These are phyloP conservation scores for Uria aalge DNA, from an alignment of 2,113 vertebrate species.

Conservation along the genomic window DNA sequence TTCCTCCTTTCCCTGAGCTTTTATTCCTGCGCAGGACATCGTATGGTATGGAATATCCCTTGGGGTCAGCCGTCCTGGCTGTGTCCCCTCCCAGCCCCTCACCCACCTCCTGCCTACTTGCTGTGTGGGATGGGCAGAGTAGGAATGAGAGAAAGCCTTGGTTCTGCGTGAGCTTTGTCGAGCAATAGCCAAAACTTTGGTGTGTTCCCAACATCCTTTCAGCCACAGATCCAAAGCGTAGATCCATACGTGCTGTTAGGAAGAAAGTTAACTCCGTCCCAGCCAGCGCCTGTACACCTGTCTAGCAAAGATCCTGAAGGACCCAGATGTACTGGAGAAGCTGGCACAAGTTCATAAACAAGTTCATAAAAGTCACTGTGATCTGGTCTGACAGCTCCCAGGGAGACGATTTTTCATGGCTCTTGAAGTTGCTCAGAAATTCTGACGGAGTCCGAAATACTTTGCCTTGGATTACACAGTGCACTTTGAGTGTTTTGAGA, in stretches of 20 bases:
- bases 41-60: background rate
- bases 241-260: fast-evolving
- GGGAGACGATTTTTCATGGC: background rate
- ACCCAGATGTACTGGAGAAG: background rate
- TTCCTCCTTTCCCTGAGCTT: background rate
- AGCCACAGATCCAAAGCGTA: background rate
- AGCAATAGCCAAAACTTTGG: background rate
- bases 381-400: background rate
- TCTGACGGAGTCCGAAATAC: background rate
- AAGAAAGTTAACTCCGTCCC: background rate
- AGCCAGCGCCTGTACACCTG: background rate
- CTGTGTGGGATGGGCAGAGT: background rate
- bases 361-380: background rate
- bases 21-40: background rate
- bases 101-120: background rate
- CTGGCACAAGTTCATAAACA: background rate
- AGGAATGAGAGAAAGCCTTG: background rate
- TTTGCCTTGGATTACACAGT: background rate
- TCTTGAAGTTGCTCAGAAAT: background rate
- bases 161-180: background rate
- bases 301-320: background rate
- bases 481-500: background rate
- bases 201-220: background rate
- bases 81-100: background rate
- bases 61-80: background rate